Base-by-base conservation (phyloP, 1,140 invertebrate genomes). In the Eciton burchellii region DNA sequence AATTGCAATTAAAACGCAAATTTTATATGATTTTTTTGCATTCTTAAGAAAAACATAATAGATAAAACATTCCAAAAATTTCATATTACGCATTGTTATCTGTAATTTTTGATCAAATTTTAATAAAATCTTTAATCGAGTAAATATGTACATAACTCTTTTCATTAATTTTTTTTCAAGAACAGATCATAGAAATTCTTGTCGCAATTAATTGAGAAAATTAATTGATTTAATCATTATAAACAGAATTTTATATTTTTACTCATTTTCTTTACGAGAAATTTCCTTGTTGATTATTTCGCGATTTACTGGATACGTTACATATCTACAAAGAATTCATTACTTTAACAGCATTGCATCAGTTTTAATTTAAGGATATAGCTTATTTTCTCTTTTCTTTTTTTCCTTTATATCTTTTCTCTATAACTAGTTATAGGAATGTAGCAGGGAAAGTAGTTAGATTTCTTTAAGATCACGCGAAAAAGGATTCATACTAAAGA, bases 331-430 rank as follows among this genome's bases (percentile, higher is more conserved):
- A 56, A 5, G 29, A 54, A 65, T 43, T 76, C 3, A 65, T 65
- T 16, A 77, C 6, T 56, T 54, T 19, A 29, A 56, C 74, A 77
- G 74, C 60, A 77, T 56, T 77, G 62, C 49, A 12, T 47, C 21
- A 26, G 49, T 66, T 41, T 41, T 77, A 66, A 77, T 66, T 77
- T 56, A 77, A 66, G 47, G 21, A 2, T 66, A 63, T 24, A 35
- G 26, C 29, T 77, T 65, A 16, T 63, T 19, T 56, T 19, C 43
- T 65, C 41, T 74, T 26, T 60, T 41, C 29, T 19, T 41, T 41
- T 60, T 41, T 16, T 60, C 4, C 14, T 29, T 12, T 35, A 35
- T 35, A 35, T 35, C 14, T 35, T 41, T 65, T 41, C 12, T 63
- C 14, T 52, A n/a, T 41, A 65, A 52, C 35, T 63, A 63, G 29